Evolutionary conservation across 1,140 invertebrate genomes (phyloP), one percentile per base, ranked within the genome.

Genomic region (Venturia canescens): DNA sequence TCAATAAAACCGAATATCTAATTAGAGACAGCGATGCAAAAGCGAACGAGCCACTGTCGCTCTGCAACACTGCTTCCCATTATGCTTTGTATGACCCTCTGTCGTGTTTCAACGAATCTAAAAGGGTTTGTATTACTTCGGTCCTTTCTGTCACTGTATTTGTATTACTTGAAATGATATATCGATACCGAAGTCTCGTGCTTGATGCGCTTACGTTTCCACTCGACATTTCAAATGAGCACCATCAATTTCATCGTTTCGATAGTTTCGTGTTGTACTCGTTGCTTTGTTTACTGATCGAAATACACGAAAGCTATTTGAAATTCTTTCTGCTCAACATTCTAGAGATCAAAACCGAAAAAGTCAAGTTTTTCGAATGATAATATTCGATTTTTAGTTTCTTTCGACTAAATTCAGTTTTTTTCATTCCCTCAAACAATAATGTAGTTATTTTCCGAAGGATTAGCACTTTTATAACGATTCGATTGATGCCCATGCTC

Each of bases 1-100:
- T n/a, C 70, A 80, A 80, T 72, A 71, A 60, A 48, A 80, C 15
- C 50, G 70, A 69, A 50, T 72, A 80, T 80, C 44, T 72, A 80
- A 80, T 72, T 80, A 57, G 50, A 7, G 50, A 53, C 16, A 53
- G 50, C 50, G 50, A n/a, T 53, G 38, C 18, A 2, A 53, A 53
- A 53, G 50, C 50, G 50, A 53, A 11, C 1, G 50, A 53, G 18
- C 50, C 50, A 44, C 38, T 6, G 7, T 4, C n/a, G 18, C 50
- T 18, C 18, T 4, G 50, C 50, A 53, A 53, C 50, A 53, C 18
- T 11, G 16, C n/a, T 21, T n/a, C n/a, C 50, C 7, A n/a, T 53
- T 5, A 23, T 13, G 11, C 23, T 63, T 5, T 38, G n/a, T 18
- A 71, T 38, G 16, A 71, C 26, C 38, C 38, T 71, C 38, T 71